Evolutionary conservation across 2,797 vertebrate genomes (phyloP), one percentile per base, ranked within the genome.

Genomic region (Enteromius viviparus): DNA sequence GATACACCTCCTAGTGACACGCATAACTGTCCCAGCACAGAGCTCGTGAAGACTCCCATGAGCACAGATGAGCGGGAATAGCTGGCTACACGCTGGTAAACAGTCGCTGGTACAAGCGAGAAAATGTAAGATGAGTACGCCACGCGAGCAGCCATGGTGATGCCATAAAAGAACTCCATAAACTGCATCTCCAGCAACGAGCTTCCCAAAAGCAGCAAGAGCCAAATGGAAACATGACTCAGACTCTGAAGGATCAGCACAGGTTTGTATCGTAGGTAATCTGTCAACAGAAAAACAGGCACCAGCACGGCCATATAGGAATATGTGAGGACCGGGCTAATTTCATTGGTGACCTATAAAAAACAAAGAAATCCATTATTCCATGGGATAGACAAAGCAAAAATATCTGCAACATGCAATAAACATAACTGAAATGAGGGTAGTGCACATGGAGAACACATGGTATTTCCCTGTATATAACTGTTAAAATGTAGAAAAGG

Each of bases 71-170:
- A 88, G 58, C 98, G 96, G 0, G 98, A 99, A 89, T 95, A 98
- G 86, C 97, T 91, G 0, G 98, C 97, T 90, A 97, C 95, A 0
- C 93, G 96, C 92, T 99, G 98, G 91, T 98, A 99, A 32, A 89
- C 88, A 0, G 71, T 84, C 0, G 96, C 96, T 8, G 84, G 86
- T n/a, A 98, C 97, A 1, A 99, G 93, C 0, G 97, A 97, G 93
- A 99, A 99, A 90, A 99, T 96, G 88, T 99, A 99, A 81, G 98
- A 99, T 84, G 98, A 99, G 89, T 98, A 99, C 76, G 98, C 98
- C 0, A 99, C 96, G 0, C 98, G 96, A 0, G 97, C 96, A 0
- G 98, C 98, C 98, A 99, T 97, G 70, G 96, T 97, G 91, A 99
- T 19, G 65, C 97, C 92, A 0, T 96, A 99, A 94, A 96, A 99